Base-by-base conservation (phyloP, 1,140 invertebrate genomes). In the Orussus abietinus region DNA sequence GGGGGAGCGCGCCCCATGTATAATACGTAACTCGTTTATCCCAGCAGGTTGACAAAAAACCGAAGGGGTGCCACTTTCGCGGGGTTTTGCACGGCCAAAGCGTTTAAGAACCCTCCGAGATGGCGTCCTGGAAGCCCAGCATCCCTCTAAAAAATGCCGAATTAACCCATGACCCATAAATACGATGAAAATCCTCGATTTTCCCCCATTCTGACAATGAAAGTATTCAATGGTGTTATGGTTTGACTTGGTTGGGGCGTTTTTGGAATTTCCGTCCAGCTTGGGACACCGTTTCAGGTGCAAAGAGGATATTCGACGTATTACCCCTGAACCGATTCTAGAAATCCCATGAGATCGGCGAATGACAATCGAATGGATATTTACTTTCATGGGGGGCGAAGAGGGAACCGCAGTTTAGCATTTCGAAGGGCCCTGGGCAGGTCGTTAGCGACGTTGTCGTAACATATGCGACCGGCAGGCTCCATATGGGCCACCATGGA, bases 401-500 rank as follows among this genome's bases (percentile, higher is more conserved):
- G 62, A 59, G 55, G 50, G 64, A 67, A 70, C 66, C 69, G 59
- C 69, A 68, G 67, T 72, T 72, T 72, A 72, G 59, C 61, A 68
- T 72, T 63, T 62, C 56, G 47, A 42, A 59, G 55, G 18, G 57
- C 59, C 63, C 57, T 67, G 65, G 64, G 62, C 64, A 64, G 59
- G 53, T 73, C 70, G 70, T 73, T 73, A 71, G 69, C 63, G 61
- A 61, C 62, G 58, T 69, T 71, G 67, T 70, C 53, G 66, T 59
- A 71, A 70, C 71, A 74, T 74, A 74, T 74, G 71, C 66, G 67
- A 59, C 42, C 51, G 67, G 69, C 71, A 72, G 66, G 42, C 63
- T 72, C 69, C 71, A 74, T 74, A 74, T 72, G 69, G 66, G 68
- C 52, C 60, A 65, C 51, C 59, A 58, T 59, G 46, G 52, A 47